Percentiles rank a stretch among this genome's conserved stretches.
These are phyloP conservation scores for Trichosurus vulpecula DNA, from an alignment of 2,797 vertebrate genomes.

Conservation along the genomic window DNA sequence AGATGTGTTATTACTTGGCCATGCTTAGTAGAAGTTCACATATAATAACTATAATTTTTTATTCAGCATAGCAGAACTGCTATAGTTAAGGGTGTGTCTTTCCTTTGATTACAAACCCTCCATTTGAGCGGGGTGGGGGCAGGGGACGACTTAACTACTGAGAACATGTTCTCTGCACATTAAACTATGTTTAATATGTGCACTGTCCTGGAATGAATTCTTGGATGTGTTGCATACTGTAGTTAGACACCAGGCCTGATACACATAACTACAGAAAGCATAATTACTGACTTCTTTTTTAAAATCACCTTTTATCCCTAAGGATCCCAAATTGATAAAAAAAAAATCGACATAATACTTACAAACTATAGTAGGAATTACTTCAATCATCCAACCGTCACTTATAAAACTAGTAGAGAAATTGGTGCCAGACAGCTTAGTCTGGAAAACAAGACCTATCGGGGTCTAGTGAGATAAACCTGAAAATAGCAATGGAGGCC, in stretches of 20 bases:
- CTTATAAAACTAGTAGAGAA: constrained; percentile 45
- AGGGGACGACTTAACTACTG: constrained; percentile 68
- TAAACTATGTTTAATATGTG: constrained; percentile 70
- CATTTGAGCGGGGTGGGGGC: constrained; percentile 70
- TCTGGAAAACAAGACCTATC: constrained; percentile 16
- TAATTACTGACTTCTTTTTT: constrained; percentile 75
- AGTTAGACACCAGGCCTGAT: constrained; percentile 48
- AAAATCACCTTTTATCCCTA: constrained; percentile 78
- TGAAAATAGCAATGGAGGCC: background rate
- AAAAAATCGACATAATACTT: constrained; percentile 57
- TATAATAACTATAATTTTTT: constrained; percentile 81
- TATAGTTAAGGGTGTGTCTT: constrained; percentile 74
- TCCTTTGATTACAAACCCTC: constrained; percentile 78
- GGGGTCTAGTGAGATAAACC: background rate
- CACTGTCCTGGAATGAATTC: constrained; percentile 68
- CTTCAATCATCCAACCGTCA: constrained; percentile 46
- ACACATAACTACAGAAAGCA: constrained; percentile 72
- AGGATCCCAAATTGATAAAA: constrained; percentile 41
- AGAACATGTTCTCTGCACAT: constrained; percentile 65
- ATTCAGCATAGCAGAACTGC: constrained; percentile 75
- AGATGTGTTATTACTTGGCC: constrained; percentile 83
- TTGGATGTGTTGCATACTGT: constrained; percentile 15
- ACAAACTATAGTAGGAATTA: constrained; percentile 63
- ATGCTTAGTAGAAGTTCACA: constrained; percentile 65
- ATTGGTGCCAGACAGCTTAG: background rate